Evolutionary conservation across 1,140 invertebrate species (phyloP).

Genomic region (Meloidogyne chitwoodi): DNA sequence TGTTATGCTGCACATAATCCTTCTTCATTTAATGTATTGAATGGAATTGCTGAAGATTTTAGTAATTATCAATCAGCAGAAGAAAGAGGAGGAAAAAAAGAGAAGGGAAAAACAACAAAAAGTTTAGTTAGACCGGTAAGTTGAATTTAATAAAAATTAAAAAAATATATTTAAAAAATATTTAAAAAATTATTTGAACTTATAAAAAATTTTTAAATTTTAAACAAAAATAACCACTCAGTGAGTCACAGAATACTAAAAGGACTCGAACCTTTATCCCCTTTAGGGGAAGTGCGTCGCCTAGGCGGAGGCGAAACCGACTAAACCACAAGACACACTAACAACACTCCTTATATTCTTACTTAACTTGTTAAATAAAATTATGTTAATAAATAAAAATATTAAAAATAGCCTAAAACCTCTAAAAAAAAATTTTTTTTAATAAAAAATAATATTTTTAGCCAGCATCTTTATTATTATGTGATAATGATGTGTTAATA

Average conservation of each 20-base stretch:
- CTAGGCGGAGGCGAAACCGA: no score
- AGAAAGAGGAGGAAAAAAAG: not conserved
- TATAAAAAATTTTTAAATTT: not conserved
- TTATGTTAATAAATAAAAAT: not conserved
- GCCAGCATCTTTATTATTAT: constrained; percentile 23
- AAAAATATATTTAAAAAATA: not conserved
- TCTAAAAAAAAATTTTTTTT: not conserved
- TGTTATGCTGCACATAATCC: constrained; percentile 31
- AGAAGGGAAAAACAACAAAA: not conserved
- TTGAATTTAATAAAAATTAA: not conserved
- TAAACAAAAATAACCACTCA: no score
- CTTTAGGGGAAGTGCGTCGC: no score
- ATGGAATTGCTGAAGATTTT: constrained; percentile 21
- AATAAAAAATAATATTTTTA: not conserved
- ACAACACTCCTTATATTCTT: no score
- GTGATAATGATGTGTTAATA: constrained; percentile 20
- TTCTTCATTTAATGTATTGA: constrained; percentile 22
- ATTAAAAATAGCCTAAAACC: no score
- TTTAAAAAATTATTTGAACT: not conserved
- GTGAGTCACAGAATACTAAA: no score
- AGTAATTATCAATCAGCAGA: constrained; percentile 1
- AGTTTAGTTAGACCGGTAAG: not conserved
- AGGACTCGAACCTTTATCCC: no score
- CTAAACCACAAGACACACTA: no score
- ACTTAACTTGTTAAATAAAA: not conserved